These are phyloP conservation scores for Pristionchus entomophagus DNA, from an alignment of 2,888 invertebrate genomes.

Conservation along the genomic window DNA sequence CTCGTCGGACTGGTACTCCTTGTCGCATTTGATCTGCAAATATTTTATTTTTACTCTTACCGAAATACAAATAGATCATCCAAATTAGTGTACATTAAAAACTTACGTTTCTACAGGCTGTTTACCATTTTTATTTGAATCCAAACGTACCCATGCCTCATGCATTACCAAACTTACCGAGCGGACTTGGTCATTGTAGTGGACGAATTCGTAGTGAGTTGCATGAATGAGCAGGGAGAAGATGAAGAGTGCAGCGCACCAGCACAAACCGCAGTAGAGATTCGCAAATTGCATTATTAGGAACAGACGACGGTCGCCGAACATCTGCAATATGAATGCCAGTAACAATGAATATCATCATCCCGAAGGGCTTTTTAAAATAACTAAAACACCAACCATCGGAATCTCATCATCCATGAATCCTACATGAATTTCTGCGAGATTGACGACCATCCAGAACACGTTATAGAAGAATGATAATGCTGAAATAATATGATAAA, in stretches of 20 bases:
- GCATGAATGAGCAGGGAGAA: slow-evolving; percentile 39
- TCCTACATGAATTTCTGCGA: background rate
- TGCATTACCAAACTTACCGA: background rate
- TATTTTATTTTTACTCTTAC: no score
- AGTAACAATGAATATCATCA: no score
- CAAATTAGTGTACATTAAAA: no score
- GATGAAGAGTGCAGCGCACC: slow-evolving; percentile 29
- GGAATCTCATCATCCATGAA: background rate
- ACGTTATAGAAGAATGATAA: no score
- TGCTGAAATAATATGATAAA: no score
- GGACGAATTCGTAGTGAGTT: slow-evolving; percentile 22
- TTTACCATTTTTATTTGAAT: no score
- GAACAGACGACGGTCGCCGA: background rate
- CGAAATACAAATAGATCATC: no score
- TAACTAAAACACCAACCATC: background rate
- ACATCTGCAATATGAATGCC: no score
- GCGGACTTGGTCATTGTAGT: slow-evolving; percentile 38
- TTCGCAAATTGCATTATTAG: background rate
- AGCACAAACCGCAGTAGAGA: background rate
- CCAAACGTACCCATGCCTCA: no score
- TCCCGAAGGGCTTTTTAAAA: background rate
- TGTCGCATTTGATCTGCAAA: background rate
- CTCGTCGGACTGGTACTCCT: background rate
- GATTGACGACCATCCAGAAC: background rate
- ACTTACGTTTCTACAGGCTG: no score